These are phyloP conservation scores for Basileuterus tristriatus DNA, from an alignment of 2,797 vertebrate genomes.

Conservation along the genomic window DNA sequence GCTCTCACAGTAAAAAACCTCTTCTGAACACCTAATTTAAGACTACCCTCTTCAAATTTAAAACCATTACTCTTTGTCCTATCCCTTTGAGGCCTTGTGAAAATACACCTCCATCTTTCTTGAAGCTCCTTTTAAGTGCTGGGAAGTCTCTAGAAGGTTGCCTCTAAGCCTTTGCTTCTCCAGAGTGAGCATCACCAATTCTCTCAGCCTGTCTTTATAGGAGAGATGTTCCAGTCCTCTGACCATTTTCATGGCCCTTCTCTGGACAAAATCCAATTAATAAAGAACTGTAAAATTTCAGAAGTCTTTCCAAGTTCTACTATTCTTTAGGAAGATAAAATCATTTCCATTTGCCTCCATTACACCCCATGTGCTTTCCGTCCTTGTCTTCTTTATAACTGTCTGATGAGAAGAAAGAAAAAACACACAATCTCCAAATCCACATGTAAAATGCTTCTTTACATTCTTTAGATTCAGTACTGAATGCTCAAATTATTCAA, in stretches of 20 bases:
- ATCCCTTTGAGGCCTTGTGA: background rate
- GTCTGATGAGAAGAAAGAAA: background rate
- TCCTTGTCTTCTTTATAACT: background rate
- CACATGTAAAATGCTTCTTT: background rate
- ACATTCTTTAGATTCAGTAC: background rate
- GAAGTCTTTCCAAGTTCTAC: background rate
- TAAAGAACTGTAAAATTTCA: background rate
- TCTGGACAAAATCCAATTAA: background rate
- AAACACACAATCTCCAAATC: background rate
- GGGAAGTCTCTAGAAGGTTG: background rate
- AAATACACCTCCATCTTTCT: background rate
- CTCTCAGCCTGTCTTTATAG: fast-evolving
- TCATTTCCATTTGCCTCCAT: background rate
- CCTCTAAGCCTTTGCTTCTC: background rate
- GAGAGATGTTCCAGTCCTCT: background rate
- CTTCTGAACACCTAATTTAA: background rate
- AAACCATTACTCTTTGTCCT: background rate
- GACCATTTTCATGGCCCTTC: background rate
- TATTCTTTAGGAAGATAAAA: background rate
- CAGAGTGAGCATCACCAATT: background rate
- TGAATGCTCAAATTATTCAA: background rate
- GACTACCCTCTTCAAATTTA: background rate
- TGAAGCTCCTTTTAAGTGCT: background rate
- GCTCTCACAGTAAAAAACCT: background rate
- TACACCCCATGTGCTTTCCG: background rate